Percentiles rank a stretch among this genome's conserved stretches.
Evolutionary conservation across 2,113 vertebrate genomes (phyloP).

Genomic region (Chionis minor): DNA sequence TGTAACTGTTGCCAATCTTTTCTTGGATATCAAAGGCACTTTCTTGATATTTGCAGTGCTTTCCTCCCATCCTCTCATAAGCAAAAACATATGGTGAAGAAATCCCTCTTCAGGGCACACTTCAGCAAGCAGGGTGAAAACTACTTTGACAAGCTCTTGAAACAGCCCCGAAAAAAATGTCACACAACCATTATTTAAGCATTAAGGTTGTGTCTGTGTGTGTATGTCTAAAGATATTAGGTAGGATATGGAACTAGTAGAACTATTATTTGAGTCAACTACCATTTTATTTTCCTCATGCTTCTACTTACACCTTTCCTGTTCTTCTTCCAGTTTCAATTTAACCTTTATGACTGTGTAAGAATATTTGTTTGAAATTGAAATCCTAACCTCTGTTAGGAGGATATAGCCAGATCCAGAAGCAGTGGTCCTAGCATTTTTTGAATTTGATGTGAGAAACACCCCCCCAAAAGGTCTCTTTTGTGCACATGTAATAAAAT

Average conservation of each 20-base stretch:
- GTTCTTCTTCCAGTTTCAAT: background rate
- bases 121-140: background rate
- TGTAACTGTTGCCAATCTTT: background rate
- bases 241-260: background rate
- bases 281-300: background rate
- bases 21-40: background rate
- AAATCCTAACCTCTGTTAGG: background rate
- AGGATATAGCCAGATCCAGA: background rate
- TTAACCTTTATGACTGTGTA: background rate
- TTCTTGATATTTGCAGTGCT: background rate
- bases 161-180: accelerated
- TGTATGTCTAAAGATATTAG: background rate
- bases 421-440: background rate
- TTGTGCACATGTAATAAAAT: background rate
- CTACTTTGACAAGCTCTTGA: background rate
- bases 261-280: background rate
- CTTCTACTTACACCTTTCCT: background rate
- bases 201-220: background rate
- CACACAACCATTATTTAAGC: background rate
- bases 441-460: background rate
- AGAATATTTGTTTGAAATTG: background rate
- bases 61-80: background rate
- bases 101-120: background rate
- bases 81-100: background rate
- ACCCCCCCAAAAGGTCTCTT: background rate